These are phyloP conservation scores for Hesperia comma DNA, from an alignment of 2,888 invertebrate species.

Conservation along the genomic window DNA sequence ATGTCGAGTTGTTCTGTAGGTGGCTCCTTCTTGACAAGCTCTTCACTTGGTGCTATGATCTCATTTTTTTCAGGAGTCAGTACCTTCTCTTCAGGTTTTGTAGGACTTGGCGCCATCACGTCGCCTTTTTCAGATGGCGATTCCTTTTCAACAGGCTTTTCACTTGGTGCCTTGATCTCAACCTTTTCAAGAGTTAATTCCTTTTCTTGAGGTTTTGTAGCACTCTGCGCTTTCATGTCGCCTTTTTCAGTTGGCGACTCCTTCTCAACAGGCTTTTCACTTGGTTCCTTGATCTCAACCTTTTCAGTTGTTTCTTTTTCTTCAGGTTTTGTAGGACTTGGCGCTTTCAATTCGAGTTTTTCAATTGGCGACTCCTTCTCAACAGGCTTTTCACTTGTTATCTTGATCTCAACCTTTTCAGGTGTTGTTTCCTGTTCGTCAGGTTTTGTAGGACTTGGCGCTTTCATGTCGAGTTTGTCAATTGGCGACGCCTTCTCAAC, in stretches of 20 bases:
- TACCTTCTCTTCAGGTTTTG: background rate
- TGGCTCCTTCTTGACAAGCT: too few species aligned
- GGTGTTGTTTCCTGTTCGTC: background rate
- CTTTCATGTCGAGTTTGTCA: background rate
- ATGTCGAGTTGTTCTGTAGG: too few species aligned
- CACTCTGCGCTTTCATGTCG: background rate
- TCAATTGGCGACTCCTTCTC: background rate
- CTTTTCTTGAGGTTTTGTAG: background rate
- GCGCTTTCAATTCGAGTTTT: background rate
- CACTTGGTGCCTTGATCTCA: background rate
- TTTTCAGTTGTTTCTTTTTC: constrained; percentile 5
- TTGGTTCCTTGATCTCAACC: background rate
- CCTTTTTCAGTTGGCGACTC: background rate
- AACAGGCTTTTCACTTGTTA: background rate
- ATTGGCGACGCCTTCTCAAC: background rate
- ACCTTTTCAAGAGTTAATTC: background rate
- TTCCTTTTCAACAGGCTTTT: constrained; percentile 19
- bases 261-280: constrained; percentile 1
- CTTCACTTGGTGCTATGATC: too few species aligned
- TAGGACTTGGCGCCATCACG: background rate
- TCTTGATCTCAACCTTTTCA: background rate
- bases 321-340: background rate
- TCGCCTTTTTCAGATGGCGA: background rate
- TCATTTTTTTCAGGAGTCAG: constrained; percentile 10
- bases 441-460: background rate